Conservation (phyloP, 2,113 vertebrate genomes). For the Strigops habroptila region DNA sequence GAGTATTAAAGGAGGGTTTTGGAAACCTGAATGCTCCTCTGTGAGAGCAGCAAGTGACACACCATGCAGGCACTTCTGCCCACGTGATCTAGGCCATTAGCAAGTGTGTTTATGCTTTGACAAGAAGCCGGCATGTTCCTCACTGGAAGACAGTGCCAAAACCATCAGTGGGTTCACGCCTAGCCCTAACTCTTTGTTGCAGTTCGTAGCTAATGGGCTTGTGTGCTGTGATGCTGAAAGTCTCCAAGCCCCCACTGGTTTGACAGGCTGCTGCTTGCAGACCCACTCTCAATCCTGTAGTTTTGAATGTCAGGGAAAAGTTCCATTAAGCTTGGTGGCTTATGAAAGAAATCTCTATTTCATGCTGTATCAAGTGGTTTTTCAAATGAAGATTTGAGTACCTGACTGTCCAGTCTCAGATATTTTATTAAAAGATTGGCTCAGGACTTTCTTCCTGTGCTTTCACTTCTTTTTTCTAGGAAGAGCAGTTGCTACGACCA, state of each 20-base stretch:
- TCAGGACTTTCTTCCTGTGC: not conserved
- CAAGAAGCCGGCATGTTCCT: not conserved
- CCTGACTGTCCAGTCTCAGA: not conserved
- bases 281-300: accelerated
- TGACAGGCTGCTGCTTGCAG: not conserved
- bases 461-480: not conserved
- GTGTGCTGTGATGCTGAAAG: not conserved
- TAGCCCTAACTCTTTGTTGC: not conserved
- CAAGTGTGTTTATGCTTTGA: not conserved
- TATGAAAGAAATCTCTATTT: not conserved
- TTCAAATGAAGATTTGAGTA: not conserved
- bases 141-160: not conserved
- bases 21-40: not conserved
- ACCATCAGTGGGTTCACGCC: not conserved
- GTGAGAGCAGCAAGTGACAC: not conserved
- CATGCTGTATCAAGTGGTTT: accelerated
- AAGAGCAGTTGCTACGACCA: not conserved
- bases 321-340: not conserved
- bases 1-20: not conserved
- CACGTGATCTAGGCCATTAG: not conserved
- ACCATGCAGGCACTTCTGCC: not conserved
- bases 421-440: not conserved
- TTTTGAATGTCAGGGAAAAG: not conserved
- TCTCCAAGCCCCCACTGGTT: not conserved
- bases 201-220: accelerated